Percentiles rank a stretch among this genome's conserved stretches.
These are phyloP conservation scores for Trichopria drosophilae DNA, from an alignment of 2,888 invertebrate genomes.

Conservation along the genomic window DNA sequence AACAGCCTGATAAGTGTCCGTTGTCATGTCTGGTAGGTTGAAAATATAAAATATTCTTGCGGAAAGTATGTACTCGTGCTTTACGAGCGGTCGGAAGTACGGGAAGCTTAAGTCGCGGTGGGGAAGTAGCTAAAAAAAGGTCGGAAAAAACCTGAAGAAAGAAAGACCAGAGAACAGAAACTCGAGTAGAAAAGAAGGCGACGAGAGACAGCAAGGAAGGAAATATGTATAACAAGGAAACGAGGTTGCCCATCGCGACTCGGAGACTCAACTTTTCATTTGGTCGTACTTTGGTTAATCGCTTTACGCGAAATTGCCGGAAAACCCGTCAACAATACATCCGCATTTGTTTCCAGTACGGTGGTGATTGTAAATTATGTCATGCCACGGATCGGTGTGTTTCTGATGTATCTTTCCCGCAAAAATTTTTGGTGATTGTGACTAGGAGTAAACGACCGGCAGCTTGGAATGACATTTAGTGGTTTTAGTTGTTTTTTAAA, in stretches of 20 bases:
- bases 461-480: no score
- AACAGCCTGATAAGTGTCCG: no score
- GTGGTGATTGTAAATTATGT: no score
- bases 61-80: slow-evolving; percentile 20
- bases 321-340: no score
- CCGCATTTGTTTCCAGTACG: no score
- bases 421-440: no score
- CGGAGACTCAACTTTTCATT: slow-evolving; percentile 20
- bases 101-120: background rate
- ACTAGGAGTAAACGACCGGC: no score
- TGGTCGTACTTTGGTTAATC: slow-evolving; percentile 14
- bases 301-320: slow-evolving; percentile 18
- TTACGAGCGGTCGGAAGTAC: slow-evolving; percentile 11
- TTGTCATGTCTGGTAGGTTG: no score
- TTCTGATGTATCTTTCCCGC: no score
- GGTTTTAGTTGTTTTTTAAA: no score
- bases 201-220: background rate
- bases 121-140: background rate
- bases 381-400: no score
- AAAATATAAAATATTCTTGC: no score
- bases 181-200: background rate
- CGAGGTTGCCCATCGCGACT: slow-evolving; percentile 11
- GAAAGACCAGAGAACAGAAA: slow-evolving; percentile 3
- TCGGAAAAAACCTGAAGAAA: background rate
- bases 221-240: slow-evolving; percentile 4